Evolutionary conservation across 2,113 vertebrate genomes (phyloP), one percentile per base, ranked within the genome.

Genomic region (Psilopsiagon aymara): DNA sequence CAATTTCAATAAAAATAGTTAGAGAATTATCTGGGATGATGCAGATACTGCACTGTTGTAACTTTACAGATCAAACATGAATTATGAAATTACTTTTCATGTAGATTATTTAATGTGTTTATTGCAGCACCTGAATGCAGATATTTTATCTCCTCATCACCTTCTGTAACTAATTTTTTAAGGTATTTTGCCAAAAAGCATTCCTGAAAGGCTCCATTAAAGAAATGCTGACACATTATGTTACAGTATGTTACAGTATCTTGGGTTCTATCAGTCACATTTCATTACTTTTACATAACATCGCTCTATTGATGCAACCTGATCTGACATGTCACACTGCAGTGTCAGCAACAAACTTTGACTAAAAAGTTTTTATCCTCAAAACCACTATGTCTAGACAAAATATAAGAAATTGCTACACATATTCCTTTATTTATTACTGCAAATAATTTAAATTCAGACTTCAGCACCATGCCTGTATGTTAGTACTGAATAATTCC

Each of bases 261-360:
- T 95, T 96, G 94, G 97, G 96, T 97, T 97, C 95, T 92, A 98
- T 96, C 96, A 92, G 92, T 98, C 97, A 97, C 91, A 96, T 98
- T 96, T 88, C 92, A 98, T 98, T 98, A 97, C 81, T 97, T 96
- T 96, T 96, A 96, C 96, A 95, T 96, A 97, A 94, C 96, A 82
- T 31, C 67, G 67, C 88, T 77, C 91, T 96, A 92, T 95, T 97
- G 96, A 98, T 97, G 93, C 88, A 97, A 96, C 96, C 88, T 96
- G 95, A 98, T 96, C 92, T 97, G 97, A 97, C 94, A 97, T 92
- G 87, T 95, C 94, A 98, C 84, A 63, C 66, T 97, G 96, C 96
- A 97, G 88, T 62, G 96, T 98, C 97, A 98, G 96, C 84, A 17
- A 91, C 91, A 97, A 97, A 97, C 94, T 97, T 87, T 41, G 52